Evolutionary conservation across 2,888 invertebrate species (phyloP).

Genomic region (Trichopria drosophilae): DNA sequence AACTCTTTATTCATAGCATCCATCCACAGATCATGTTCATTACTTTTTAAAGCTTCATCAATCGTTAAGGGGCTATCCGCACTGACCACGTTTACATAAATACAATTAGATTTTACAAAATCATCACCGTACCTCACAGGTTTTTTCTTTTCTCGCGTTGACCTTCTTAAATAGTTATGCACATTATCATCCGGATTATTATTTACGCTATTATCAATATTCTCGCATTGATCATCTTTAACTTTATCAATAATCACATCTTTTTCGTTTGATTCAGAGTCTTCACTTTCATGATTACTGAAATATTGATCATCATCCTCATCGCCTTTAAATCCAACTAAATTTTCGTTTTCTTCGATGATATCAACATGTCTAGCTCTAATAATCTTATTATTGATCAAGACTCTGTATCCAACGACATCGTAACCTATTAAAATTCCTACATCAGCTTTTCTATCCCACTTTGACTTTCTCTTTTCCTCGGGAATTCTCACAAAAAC

Average conservation of each 20-base stretch:
- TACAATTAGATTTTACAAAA: not conserved
- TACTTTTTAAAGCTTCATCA: constrained; percentile 1
- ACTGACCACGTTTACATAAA: constrained; percentile 17
- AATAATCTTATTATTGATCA: constrained; percentile 28
- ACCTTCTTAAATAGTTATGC: not conserved
- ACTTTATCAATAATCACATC: no score
- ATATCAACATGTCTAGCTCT: constrained; percentile 30
- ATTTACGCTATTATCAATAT: not conserved
- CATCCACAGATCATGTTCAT: not conserved
- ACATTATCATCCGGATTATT: not conserved
- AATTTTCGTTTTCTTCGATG: constrained; percentile 20
- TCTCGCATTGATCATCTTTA: not conserved
- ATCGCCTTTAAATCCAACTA: constrained; percentile 23
- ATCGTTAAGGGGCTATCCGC: constrained; percentile 12
- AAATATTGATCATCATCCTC: constrained; percentile 13
- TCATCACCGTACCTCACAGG: constrained; percentile 4
- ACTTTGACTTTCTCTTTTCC: constrained; percentile 13
- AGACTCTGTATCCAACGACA: constrained; percentile 27
- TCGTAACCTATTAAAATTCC: constrained; percentile 28
- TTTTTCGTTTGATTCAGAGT: not conserved
- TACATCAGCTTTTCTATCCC: constrained; percentile 25
- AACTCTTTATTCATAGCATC: constrained; percentile 1
- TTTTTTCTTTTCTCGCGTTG: constrained; percentile 11
- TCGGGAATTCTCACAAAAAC: constrained; percentile 24
- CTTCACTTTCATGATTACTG: no score